Evolutionary conservation across 2,888 invertebrate species (phyloP), one percentile per base, ranked within the genome.

Genomic region (Watsonalla cultraria): DNA sequence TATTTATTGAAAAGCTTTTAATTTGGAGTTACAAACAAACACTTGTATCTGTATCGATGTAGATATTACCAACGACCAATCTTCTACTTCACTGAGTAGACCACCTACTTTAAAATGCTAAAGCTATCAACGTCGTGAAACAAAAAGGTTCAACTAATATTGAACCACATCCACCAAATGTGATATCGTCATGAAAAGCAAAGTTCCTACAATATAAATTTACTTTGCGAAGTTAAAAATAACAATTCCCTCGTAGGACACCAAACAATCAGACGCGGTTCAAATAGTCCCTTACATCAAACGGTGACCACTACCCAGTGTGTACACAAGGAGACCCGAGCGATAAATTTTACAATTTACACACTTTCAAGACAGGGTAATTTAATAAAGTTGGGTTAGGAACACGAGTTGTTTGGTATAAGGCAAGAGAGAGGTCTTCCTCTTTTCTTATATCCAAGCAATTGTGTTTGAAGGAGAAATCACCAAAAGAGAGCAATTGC

Each of bases 331-430:
- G 63, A 66, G 57, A 55, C 57, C 62, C 61, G 13, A 60, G 66
- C 73, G 64, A 76, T 82, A 82, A 83, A 82, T 83, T 80, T 65
- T 63, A 67, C 74, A 76, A 79, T 80, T 84, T 84, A 82, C 76
- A 78, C 72, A 78, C 77, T 78, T 70, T 68, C 70, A 70, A 80
- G 76, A 71, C 66, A 57, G 67, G 55, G 70, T 79, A 77, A 80
- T 80, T 79, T 80, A 77, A 81, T 82, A 79, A 75, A 76, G 70
- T 76, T 66, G 69, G 72, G 72, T 71, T 74, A 68, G 62, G 56
- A 57, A 65, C 60, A 60, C 56, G 53, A 58, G 54, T 52, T 57
- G 61, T 54, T 59, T 62, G 61, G 54, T 48, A 50, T 51, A 66
- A 68, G 61, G 47, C 52, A 62, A 54, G 34, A 7, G 7, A 33